A percentile compares a stretch with the other conserved stretches of the same genome.
Evolutionary conservation across 53 echinoderm and acorn worm genomes (phyloP).

Genomic region (Henricia sp.): DNA sequence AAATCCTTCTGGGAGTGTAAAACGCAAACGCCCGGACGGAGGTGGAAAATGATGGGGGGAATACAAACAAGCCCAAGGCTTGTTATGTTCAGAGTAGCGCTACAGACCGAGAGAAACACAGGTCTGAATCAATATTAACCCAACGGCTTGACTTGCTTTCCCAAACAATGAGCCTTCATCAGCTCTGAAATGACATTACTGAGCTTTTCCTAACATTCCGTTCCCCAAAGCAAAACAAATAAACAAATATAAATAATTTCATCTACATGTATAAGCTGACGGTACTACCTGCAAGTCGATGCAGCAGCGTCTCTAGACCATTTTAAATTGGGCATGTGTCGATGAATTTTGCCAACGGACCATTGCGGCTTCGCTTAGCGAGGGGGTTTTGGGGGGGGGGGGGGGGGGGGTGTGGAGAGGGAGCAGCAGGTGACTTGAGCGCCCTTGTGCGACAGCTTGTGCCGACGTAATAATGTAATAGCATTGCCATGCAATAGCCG

Average conservation of each 20-base stretch:
- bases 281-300: too few species aligned
- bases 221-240: not conserved
- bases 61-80: not conserved
- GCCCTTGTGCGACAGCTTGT: too few species aligned
- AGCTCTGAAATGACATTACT: not conserved
- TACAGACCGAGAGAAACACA: not conserved
- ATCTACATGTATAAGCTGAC: too few species aligned
- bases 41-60: not conserved
- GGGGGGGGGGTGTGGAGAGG: too few species aligned
- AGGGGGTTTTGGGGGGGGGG: too few species aligned
- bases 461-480: too few species aligned
- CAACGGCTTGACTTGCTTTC: not conserved
- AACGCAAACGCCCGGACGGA: not conserved
- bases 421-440: too few species aligned
- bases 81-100: not conserved
- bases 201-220: not conserved
- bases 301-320: too few species aligned
- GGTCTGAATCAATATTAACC: slow-evolving; percentile 1
- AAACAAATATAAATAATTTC: not conserved
- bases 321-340: too few species aligned
- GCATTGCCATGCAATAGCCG: too few species aligned
- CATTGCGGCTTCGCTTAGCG: too few species aligned
- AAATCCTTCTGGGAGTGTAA: not conserved
- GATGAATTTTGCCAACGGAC: too few species aligned
- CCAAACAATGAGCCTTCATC: not conserved